Evolutionary conservation across 2,797 vertebrate species (phyloP), one percentile per base, ranked within the genome.

Genomic region (Myioborus miniatus): DNA sequence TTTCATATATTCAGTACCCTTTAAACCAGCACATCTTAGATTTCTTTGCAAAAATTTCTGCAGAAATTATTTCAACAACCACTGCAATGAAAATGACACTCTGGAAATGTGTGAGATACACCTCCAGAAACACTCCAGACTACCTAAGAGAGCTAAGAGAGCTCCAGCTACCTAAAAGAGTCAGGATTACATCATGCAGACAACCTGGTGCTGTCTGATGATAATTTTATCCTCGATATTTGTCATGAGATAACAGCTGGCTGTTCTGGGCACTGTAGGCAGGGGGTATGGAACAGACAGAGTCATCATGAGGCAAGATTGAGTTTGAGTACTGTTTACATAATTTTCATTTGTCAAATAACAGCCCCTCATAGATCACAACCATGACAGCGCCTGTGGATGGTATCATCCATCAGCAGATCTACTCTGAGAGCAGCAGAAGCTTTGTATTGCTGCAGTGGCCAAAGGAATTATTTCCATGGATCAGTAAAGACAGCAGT

Each of bases 281-380:
- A 67, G 88, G 83, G 91, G 74, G 67, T 93, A 71, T 11, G 39
- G 90, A 95, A 80, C 90, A 95, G 87, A 81, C 83, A 81, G 79
- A 88, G 80, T 79, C 83, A 87, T 94, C 77, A 82, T 78, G 77
- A 94, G 81, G 83, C 77, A 83, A 90, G 95, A 91, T 63, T 94
- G 94, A 90, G 76, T 93, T 79, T 93, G 85, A 93, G 91, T 75
- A 75, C 87, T 81, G 94, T 95, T 96, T 94, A 95, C 91, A 82
- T 95, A 88, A 95, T 96, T 95, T 95, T 95, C 91, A 65, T 94
- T 94, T 94, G 93, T 96, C 94, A 93, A 84, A 75, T 91, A 94
- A 93, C 93, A 95, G 74, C 83, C 74, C 44, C 75, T 26, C 93
- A 95, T 91, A 94, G 95, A 95, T 95, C 90, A 93, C n/a, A 67